Percentiles rank a stretch among this genome's conserved stretches.
Conservation (phyloP, 2,888 invertebrate species). For the Morpho helenor region DNA sequence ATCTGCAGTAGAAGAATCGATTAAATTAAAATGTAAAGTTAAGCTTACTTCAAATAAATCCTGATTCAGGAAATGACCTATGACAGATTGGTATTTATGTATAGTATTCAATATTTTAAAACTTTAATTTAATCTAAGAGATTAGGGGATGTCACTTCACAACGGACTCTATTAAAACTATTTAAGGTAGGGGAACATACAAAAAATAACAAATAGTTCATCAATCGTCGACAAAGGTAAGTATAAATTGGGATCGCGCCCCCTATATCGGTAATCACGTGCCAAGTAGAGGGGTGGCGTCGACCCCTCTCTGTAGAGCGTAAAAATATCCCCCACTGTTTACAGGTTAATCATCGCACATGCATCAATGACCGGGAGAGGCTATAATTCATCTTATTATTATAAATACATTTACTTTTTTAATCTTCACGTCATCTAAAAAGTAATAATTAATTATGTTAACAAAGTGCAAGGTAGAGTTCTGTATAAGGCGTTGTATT, state of each 20-base stretch:
- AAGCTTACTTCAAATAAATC: too few relatives aligned
- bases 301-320: constrained; percentile 49
- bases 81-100: too few relatives aligned
- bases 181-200: constrained; percentile 11
- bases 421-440: too few relatives aligned
- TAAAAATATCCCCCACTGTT: constrained; percentile 61
- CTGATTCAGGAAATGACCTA: too few relatives aligned
- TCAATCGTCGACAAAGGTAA: constrained; percentile 58
- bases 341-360: constrained; percentile 57
- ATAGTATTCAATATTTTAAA: too few relatives aligned
- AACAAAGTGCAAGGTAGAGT: too few relatives aligned
- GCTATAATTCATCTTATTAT: constrained; percentile 3
- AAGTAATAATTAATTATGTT: too few relatives aligned
- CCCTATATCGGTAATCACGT: constrained; percentile 64
- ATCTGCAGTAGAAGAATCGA: too few relatives aligned
- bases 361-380: constrained; percentile 38
- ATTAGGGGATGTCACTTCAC: constrained; percentile 17
- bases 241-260: constrained; percentile 65
- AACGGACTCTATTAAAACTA: constrained; percentile 21
- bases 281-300: constrained; percentile 45
- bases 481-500: too few relatives aligned
- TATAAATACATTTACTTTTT: too few relatives aligned
- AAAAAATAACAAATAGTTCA: constrained; percentile 43
- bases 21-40: too few relatives aligned
- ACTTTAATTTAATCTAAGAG: too few relatives aligned